Evolutionary conservation across 2,797 vertebrate species (phyloP), one percentile per base, ranked within the genome.

Genomic region (Podarcis siculus): DNA sequence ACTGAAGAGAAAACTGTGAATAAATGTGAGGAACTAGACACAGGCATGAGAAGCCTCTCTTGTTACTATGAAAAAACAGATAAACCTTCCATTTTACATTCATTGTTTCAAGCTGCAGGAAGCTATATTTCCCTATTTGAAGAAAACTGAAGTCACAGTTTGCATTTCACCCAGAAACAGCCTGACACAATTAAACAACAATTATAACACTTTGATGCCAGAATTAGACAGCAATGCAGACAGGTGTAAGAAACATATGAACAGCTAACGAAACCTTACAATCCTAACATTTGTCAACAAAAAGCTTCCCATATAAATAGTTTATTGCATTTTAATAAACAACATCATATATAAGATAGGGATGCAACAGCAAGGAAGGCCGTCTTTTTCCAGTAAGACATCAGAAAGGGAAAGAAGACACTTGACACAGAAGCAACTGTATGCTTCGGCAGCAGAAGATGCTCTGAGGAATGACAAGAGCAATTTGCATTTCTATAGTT

Each of bases 401-500:
- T 17, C 73, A 12, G 3, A 71, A 88, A 86, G 84, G 79, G 27
- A 88, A 90, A 77, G 82, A 5, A n/a, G 45, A 79, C 32, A 10
- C 0, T 90, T 89, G 81, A 89, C 21, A 23, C 37, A 6, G 45
- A 49, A 0, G 27, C 69, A 88, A 81, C 4, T n/a, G 10, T 3
- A 21, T 21, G 30, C n/a, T 89, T 86, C 72, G 69, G 61, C 19
- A 58, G 55, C 5, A 45, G 73, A 58, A 86, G 79, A 87, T 13
- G 7, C 21, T 49, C 1, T 27, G 45, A 6, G 91, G 87, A 91
- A 61, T 19, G 84, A 90, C 66, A 91, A 85, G 73, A 39, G 23
- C 39, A 15, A 87, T 90, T 91, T 75, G 8, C 85, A 92, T 92
- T 92, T 95, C 91, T 90, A 81, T 55, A 55, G 39, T 71, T 85